Evolutionary conservation across 2,888 invertebrate species (phyloP).

Genomic region (Metopia argyrocephala): DNA sequence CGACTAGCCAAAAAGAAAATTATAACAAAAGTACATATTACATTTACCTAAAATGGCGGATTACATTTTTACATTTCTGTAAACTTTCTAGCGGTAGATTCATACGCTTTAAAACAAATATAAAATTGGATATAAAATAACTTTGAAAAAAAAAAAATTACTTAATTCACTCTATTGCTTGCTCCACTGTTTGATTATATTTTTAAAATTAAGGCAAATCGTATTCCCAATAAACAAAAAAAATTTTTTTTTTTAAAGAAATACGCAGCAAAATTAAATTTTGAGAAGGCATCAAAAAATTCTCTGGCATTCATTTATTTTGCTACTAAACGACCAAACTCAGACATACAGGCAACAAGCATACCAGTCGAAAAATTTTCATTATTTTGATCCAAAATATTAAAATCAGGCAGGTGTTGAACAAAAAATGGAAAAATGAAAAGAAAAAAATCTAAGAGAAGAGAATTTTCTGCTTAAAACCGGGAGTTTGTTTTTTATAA

Average conservation of each 20-base stretch:
- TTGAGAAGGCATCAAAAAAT: conserved; percentile 7
- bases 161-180: not conserved
- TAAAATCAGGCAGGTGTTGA: conserved; percentile 37
- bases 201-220: not conserved
- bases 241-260: not conserved
- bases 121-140: no score
- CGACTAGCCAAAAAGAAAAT: no score
- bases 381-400: not conserved
- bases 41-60: no score
- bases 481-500: conserved; percentile 18
- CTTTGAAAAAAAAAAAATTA: not conserved
- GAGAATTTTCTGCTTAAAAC: conserved; percentile 1
- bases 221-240: not conserved
- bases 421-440: conserved; percentile 1
- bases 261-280: conserved; percentile 26
- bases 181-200: not conserved
- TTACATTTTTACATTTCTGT: no score
- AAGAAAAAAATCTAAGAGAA: conserved; percentile 18
- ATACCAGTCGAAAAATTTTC: conserved; percentile 6
- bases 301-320: not conserved
- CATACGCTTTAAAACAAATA: no score
- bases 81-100: no score
- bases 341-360: conserved; percentile 34
- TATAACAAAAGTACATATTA: no score
- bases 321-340: not conserved